These are phyloP conservation scores for Eclectus roratus DNA, from an alignment of 2,113 vertebrate genomes.

Conservation along the genomic window DNA sequence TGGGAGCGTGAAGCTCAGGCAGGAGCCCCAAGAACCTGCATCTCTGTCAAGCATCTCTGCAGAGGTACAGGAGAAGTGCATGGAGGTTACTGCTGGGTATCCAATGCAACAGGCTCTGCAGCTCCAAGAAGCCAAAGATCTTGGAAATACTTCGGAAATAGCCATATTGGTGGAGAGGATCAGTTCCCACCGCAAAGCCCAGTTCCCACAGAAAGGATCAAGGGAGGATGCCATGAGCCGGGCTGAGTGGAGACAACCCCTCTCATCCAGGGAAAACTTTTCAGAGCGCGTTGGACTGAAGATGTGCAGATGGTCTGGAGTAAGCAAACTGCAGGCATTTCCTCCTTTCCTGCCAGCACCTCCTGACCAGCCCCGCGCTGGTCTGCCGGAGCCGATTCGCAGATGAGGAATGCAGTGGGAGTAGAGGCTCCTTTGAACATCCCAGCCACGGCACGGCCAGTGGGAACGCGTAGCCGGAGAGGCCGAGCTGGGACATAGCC, in stretches of 20 bases:
- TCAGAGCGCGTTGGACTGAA: background rate
- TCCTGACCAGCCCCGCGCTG: background rate
- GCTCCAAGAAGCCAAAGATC: background rate
- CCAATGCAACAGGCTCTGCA: background rate
- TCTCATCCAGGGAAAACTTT: background rate
- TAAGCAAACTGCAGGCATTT: constrained; percentile 28
- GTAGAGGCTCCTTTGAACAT: constrained; percentile 45
- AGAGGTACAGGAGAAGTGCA: background rate
- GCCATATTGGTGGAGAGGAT: background rate
- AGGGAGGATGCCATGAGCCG: rapidly evolving
- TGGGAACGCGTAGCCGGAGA: background rate
- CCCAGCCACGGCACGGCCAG: background rate
- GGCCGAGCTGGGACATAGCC: constrained; percentile 22
- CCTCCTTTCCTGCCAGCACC: background rate
- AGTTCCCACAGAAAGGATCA: background rate
- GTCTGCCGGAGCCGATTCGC: background rate
- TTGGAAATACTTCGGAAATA: background rate
- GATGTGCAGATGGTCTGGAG: background rate
- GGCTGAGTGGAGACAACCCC: background rate
- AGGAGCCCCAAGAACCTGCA: background rate
- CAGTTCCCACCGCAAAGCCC: background rate
- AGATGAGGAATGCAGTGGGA: constrained; percentile 60
- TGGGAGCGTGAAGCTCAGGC: background rate
- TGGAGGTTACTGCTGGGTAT: background rate
- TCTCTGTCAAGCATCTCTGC: background rate